Percentiles rank a stretch among this genome's conserved stretches.
Evolutionary conservation across 2,797 vertebrate species (phyloP).

Genomic region (Buceros bicornis): DNA sequence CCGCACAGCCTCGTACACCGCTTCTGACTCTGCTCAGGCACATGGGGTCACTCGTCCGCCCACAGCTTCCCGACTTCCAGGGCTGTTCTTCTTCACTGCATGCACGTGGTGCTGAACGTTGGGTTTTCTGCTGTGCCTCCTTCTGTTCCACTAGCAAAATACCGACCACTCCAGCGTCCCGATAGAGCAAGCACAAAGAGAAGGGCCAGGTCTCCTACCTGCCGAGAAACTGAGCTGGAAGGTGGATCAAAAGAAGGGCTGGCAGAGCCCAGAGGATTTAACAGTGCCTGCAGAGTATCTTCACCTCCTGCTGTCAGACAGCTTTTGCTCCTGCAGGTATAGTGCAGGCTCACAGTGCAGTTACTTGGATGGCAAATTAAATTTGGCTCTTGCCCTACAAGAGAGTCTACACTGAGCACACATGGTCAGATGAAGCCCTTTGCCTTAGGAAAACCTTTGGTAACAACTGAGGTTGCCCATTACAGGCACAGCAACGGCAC

Average conservation of each 20-base stretch:
- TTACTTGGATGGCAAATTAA: not conserved
- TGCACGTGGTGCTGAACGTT: fast-evolving
- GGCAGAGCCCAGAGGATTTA: not conserved
- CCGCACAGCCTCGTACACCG: fast-evolving
- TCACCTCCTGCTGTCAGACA: not conserved
- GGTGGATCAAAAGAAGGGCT: not conserved
- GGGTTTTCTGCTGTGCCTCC: not conserved
- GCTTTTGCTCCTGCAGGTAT: not conserved
- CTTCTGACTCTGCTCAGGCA: not conserved
- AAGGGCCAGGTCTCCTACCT: not conserved
- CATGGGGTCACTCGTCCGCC: not conserved
- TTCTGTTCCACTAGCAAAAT: not conserved
- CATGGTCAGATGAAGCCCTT: not conserved
- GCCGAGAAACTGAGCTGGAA: not conserved
- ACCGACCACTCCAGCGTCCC: not conserved
- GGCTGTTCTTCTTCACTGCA: not conserved
- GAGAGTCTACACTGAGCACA: not conserved
- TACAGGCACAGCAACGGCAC: not conserved
- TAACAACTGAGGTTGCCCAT: not conserved
- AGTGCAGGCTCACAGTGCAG: not conserved
- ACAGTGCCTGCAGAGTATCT: not conserved
- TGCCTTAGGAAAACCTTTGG: slow-evolving; percentile 54
- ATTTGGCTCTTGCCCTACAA: not conserved
- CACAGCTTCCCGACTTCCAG: not conserved
- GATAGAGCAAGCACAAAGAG: not conserved